Conservation (phyloP, 1,140 invertebrate genomes). For the Chelonus insularis region DNA sequence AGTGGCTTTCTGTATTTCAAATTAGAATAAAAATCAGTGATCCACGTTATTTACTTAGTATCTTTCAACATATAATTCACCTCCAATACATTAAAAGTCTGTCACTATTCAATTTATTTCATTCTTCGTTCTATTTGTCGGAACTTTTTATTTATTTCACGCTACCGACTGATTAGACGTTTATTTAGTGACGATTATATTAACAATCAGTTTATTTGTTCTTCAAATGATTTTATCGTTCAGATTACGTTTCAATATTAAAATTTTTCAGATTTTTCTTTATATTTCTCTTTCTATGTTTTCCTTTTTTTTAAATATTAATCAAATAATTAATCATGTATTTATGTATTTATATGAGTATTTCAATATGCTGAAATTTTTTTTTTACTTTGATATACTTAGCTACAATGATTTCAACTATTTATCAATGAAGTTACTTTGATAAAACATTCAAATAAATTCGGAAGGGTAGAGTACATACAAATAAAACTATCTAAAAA, state of each 20-base stretch:
- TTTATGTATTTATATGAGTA: slow-evolving; percentile 32
- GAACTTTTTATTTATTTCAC: slow-evolving; percentile 11
- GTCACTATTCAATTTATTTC: not conserved
- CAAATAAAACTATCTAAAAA: slow-evolving; percentile 53
- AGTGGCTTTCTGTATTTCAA: no score
- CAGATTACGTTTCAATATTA: slow-evolving; percentile 3
- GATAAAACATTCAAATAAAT: slow-evolving; percentile 24
- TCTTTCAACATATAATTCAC: no score
- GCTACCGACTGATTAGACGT: slow-evolving; percentile 31
- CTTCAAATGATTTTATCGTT: not conserved
- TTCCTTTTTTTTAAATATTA: slow-evolving; percentile 5
- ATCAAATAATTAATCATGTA: slow-evolving; percentile 5
- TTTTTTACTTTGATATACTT: slow-evolving; percentile 6
- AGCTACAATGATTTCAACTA: slow-evolving; percentile 3
- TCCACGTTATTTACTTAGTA: no score
- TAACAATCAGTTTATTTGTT: slow-evolving; percentile 28
- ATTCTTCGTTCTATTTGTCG: slow-evolving; percentile 27
- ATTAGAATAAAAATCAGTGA: no score
- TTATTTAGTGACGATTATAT: slow-evolving; percentile 36
- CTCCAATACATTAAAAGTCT: no score
- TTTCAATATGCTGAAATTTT: slow-evolving; percentile 29
- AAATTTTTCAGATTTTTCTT: not conserved
- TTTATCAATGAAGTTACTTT: slow-evolving; percentile 11
- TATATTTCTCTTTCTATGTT: not conserved
- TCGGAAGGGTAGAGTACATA: slow-evolving; percentile 41